Conservation (phyloP, 35 echinoderm and acorn worm species). For the Ophioderma brevispina region DNA sequence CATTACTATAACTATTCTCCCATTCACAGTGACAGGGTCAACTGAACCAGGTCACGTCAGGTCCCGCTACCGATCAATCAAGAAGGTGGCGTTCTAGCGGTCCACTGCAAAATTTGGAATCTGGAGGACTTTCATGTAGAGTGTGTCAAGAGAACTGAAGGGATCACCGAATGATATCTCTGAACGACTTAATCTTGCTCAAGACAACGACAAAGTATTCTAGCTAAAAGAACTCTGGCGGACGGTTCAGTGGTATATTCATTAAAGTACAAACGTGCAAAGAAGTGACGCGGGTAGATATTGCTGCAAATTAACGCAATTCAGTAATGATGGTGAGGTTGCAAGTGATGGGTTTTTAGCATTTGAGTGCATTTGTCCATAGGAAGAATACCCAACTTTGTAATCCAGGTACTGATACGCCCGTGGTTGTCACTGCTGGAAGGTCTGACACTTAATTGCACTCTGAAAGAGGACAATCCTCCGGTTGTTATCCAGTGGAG, state of each 20-base stretch:
- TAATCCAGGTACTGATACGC: neutral
- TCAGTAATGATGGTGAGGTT: neutral
- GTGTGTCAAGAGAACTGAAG: neutral
- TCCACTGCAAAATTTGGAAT: neutral
- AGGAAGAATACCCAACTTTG: neutral
- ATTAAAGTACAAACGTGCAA: neutral
- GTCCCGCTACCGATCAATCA: neutral
- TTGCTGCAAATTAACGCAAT: neutral
- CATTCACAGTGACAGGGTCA: neutral
- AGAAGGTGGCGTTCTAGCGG: neutral
- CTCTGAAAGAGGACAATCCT: neutral
- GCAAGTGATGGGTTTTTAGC: neutral
- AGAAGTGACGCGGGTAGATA: neutral
- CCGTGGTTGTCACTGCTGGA: neutral
- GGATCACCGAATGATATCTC: neutral
- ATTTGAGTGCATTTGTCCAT: neutral
- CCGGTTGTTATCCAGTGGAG: neutral
- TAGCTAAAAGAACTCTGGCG: neutral
- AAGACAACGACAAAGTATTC: neutral
- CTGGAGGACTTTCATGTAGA: neutral
- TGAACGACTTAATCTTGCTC: neutral
- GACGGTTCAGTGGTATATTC: neutral
- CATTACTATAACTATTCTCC: neutral
- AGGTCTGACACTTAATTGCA: constrained; percentile 5
- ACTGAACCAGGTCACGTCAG: neutral